A percentile compares a stretch with the other conserved stretches of the same genome.
These are phyloP conservation scores for Rhipidura dahli DNA, from an alignment of 2,113 vertebrate species.

Conservation along the genomic window DNA sequence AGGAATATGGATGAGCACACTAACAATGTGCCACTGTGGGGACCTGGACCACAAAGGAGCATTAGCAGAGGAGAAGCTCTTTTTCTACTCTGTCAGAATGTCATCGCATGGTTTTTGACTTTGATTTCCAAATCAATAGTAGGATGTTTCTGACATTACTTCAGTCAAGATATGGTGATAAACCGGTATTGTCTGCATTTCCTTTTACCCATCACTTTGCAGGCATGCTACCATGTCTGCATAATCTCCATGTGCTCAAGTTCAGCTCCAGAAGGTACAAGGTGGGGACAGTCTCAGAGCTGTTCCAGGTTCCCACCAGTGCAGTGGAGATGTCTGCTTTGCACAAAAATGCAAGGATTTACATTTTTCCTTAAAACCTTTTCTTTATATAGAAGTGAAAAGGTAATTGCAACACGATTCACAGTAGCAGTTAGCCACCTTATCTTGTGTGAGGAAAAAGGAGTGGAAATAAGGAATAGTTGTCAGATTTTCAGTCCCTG, in stretches of 20 bases:
- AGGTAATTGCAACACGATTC: background rate
- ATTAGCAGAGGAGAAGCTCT: background rate
- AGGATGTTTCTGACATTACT: background rate
- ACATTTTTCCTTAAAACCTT: background rate
- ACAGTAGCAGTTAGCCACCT: background rate
- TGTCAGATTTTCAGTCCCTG: background rate
- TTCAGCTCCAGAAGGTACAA: background rate
- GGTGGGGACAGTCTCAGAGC: background rate
- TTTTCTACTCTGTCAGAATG: background rate
- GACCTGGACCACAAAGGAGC: background rate
- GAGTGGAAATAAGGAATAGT: background rate
- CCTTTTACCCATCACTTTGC: background rate
- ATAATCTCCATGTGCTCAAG: background rate
- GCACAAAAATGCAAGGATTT: background rate
- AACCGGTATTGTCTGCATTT: background rate
- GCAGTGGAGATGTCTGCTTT: background rate
- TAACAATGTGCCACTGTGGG: background rate
- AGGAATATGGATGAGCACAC: background rate
- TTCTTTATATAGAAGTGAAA: background rate
- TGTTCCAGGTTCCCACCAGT: background rate
- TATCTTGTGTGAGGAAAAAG: background rate
- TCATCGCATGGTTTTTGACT: background rate
- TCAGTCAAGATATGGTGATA: background rate
- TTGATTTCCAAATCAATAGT: background rate
- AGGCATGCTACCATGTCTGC: fast-evolving